phyloP scores from a whole-genome alignment of 2,888 invertebrate genomes.

The Agrochola lychnidis region DNA sequence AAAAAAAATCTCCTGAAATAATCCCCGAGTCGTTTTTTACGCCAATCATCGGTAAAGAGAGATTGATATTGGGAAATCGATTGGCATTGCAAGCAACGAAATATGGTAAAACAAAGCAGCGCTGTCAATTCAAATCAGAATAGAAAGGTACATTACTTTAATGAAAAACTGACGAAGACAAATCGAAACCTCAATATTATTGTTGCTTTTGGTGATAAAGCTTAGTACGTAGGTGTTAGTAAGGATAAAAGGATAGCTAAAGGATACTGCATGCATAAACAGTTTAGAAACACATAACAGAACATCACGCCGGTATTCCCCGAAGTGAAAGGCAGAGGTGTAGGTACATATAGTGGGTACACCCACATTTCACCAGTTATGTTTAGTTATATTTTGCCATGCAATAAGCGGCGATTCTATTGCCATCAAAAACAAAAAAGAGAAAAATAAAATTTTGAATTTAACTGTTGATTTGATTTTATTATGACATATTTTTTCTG shows the following conservation, averaged over 20 bases:
- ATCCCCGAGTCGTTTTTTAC: neutral
- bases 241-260: neutral
- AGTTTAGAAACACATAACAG: neutral
- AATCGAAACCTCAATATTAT: conserved; percentile 2
- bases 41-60: too few relatives aligned
- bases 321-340: neutral
- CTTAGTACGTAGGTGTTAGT: neutral
- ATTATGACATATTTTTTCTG: too few relatives aligned
- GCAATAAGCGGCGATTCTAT: neutral
- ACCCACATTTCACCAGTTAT: neutral
- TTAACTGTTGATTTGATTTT: too few relatives aligned
- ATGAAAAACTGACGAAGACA: conserved; percentile 25
- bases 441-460: too few relatives aligned
- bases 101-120: neutral
- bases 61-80: neutral
- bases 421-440: neutral
- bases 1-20: too few relatives aligned
- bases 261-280: too few relatives aligned
- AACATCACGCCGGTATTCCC: neutral
- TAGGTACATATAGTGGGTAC: neutral
- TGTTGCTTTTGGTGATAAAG: neutral
- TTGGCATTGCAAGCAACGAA: neutral
- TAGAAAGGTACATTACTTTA: conserved; percentile 17
- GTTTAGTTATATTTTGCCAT: neutral
- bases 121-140: neutral